These are phyloP conservation scores for Plectropomus leopardus DNA, from an alignment of 2,113 vertebrate species.

Conservation along the genomic window DNA sequence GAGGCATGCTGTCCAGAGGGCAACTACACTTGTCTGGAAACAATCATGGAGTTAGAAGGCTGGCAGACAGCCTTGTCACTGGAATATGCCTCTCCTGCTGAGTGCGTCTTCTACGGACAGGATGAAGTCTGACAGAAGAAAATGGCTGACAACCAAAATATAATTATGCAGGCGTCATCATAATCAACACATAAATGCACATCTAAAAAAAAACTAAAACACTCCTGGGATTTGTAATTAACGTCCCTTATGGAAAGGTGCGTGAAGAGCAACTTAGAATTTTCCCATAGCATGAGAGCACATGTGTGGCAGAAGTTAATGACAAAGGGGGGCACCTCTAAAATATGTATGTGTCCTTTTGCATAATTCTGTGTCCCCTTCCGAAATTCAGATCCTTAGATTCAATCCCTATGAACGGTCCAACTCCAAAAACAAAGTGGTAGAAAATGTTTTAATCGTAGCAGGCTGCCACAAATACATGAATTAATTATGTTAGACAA, in stretches of 20 bases:
- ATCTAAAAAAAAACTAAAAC: neutral
- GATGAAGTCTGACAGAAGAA: slow-evolving; percentile 40
- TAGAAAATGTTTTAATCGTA: too few species aligned
- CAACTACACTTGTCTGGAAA: slow-evolving; percentile 83
- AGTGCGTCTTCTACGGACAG: slow-evolving; percentile 50
- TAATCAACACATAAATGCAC: slow-evolving; percentile 1
- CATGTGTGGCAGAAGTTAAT: too few species aligned
- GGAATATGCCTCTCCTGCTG: slow-evolving; percentile 65
- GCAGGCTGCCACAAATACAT: too few species aligned
- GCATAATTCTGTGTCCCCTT: too few species aligned
- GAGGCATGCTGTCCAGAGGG: slow-evolving; percentile 80
- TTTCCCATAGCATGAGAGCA: too few species aligned
- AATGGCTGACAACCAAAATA: slow-evolving; percentile 47
- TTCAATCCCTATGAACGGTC: too few species aligned
- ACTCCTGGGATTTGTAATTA: neutral
- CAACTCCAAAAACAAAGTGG: too few species aligned
- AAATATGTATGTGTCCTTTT: too few species aligned
- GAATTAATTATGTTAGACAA: too few species aligned
- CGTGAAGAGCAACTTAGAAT: neutral
- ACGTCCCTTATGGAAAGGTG: neutral
- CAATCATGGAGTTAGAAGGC: slow-evolving; percentile 80
- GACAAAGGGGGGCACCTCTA: too few species aligned
- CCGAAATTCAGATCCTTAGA: too few species aligned
- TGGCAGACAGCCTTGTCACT: slow-evolving; percentile 79
- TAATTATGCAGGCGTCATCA: slow-evolving; percentile 32